Percentiles rank a stretch among this genome's conserved stretches.
These are phyloP conservation scores for Meda fulgida DNA, from an alignment of 2,797 vertebrate genomes.

Conservation along the genomic window DNA sequence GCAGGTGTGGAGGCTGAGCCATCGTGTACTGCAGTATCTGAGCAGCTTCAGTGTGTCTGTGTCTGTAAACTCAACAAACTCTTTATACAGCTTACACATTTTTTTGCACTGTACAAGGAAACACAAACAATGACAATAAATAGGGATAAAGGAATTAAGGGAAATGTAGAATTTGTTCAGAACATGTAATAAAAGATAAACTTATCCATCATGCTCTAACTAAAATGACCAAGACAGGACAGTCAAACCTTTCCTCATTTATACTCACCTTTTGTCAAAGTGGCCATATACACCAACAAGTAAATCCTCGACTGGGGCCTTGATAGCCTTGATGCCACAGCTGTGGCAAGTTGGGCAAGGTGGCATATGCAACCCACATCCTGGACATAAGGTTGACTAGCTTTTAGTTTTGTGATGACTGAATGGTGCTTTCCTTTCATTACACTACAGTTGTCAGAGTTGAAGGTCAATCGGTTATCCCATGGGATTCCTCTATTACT, in stretches of 20 bases:
- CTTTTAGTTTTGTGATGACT: slow-evolving; percentile 23
- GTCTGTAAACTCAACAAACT: slow-evolving; percentile 48
- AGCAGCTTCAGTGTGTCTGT: slow-evolving; percentile 43
- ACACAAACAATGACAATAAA: neutral
- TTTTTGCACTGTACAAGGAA: slow-evolving; percentile 39
- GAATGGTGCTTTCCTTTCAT: slow-evolving; percentile 12
- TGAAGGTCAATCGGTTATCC: too few species aligned
- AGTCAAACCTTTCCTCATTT: neutral
- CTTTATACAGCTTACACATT: slow-evolving; percentile 40
- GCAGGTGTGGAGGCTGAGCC: slow-evolving; percentile 46
- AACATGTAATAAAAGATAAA: too few species aligned
- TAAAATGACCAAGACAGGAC: neutral
- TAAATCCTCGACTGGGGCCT: slow-evolving; percentile 9
- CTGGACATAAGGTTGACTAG: slow-evolving; percentile 40
- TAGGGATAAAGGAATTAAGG: neutral
- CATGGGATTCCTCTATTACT: too few species aligned
- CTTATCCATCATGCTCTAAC: too few species aligned
- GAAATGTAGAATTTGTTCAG: too few species aligned
- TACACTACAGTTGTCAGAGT: too few species aligned
- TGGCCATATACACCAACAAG: slow-evolving; percentile 35
- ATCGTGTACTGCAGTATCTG: slow-evolving; percentile 34
- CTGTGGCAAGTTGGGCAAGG: slow-evolving; percentile 36
- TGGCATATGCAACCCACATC: slow-evolving; percentile 35
- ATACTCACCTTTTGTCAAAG: slow-evolving; percentile 19
- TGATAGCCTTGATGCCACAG: slow-evolving; percentile 36